These are phyloP conservation scores for Mustelus asterias DNA, from an alignment of 2,113 vertebrate species.

Conservation along the genomic window DNA sequence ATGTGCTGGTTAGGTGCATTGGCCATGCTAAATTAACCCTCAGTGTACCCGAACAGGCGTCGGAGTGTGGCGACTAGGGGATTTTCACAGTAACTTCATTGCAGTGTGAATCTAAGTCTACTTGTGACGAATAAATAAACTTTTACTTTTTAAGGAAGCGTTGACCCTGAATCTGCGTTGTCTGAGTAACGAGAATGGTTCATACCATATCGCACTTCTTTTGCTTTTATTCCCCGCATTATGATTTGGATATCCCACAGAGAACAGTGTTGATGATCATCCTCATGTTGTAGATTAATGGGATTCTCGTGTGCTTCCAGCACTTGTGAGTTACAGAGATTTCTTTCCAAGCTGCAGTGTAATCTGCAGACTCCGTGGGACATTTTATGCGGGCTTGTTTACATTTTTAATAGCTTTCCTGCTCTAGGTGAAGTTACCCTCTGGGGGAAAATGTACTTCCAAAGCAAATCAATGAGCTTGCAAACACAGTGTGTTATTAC, in stretches of 20 bases:
- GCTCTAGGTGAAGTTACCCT: not conserved
- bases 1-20: too few relatives aligned
- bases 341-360: not conserved
- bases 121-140: too few relatives aligned
- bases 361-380: not conserved
- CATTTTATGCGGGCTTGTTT: not conserved
- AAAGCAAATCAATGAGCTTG: not conserved
- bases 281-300: not conserved
- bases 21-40: too few relatives aligned
- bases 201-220: not conserved
- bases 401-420: not conserved
- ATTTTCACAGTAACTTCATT: too few relatives aligned
- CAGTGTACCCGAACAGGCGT: too few relatives aligned
- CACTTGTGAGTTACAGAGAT: not conserved
- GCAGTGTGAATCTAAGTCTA: too few relatives aligned
- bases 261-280: not conserved
- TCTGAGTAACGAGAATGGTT: not conserved
- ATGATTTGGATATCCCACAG: not conserved
- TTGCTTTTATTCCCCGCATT: conserved; percentile 3
- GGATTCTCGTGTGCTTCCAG: not conserved
- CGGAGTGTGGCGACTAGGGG: too few relatives aligned
- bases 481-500: not conserved
- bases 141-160: not conserved
- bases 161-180: not conserved
- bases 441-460: not conserved